phyloP scores from a whole-genome alignment of 2,113 vertebrate genomes.

The Dermatemys mawii region DNA sequence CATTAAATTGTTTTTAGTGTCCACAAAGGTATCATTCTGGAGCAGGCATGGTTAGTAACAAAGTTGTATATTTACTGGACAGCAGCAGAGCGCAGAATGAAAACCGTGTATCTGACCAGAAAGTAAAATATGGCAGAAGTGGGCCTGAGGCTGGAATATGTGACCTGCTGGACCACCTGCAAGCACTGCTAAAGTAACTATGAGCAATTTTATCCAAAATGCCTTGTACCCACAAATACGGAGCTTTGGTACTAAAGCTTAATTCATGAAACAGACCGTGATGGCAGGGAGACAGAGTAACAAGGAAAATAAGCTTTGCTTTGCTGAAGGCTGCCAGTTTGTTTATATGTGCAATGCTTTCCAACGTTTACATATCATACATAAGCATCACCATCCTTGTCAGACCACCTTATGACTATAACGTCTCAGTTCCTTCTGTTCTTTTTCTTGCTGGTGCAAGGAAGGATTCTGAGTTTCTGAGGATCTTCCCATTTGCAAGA shows the following conservation, averaged over 20 bases:
- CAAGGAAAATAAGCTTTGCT: not conserved
- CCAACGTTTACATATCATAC: not conserved
- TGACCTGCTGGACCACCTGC: not conserved
- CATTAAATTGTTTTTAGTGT: constrained; percentile 90
- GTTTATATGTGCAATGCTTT: not conserved
- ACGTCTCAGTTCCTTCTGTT: not conserved
- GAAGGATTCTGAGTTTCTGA: not conserved
- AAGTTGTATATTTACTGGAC: constrained; percentile 87
- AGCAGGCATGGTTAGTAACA: constrained; percentile 82
- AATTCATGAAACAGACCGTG: not conserved
- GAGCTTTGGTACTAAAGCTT: not conserved
- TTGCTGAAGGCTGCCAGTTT: not conserved
- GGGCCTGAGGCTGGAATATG: not conserved
- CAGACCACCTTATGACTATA: not conserved
- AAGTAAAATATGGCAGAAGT: constrained; percentile 55
- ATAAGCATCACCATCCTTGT: not conserved
- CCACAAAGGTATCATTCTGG: constrained; percentile 85
- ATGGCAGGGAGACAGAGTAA: not conserved
- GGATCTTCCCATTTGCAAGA: not conserved
- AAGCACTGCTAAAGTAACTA: not conserved
- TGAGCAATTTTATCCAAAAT: not conserved
- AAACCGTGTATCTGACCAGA: constrained; percentile 74
- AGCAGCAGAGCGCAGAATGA: constrained; percentile 78
- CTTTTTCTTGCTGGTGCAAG: not conserved
- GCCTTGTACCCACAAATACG: fast-evolving